Evolutionary conservation across 2,797 vertebrate species (phyloP), one percentile per base, ranked within the genome.

Genomic region (Distichodus sexfasciatus): DNA sequence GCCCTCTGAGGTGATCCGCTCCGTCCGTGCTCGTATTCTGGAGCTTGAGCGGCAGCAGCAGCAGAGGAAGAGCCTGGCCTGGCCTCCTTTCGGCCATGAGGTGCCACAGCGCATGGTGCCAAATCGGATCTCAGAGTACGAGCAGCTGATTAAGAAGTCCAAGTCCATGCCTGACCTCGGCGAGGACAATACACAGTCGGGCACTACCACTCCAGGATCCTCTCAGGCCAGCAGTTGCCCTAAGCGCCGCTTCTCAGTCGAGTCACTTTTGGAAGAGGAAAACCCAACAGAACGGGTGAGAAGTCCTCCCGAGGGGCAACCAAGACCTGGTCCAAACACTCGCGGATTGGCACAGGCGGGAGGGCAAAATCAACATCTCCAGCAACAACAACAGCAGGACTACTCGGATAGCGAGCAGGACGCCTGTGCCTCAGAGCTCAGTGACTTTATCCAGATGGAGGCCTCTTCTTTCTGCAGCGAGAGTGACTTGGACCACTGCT

Each of bases 401-500:
- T 94, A 92, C 73, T 98, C 96, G 0, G 96, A 98, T 83, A 98
- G 96, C 2, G 97, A 98, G 78, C 95, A 93, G 26, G 96, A 99
- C 0, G 95, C 94, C 2, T 76, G 92, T 2, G 94, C 94, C 21
- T 99, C 97, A 2, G 97, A 99, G 81, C 89, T 97, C 85, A 98
- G 97, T 57, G 97, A 99, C 85, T 97, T 94, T 80, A 86, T 98
- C 24, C 97, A 96, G 51, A 92, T 96, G 66, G 97, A 99, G 81
- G 96, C 95, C 23, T 98, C 96, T 0, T 99, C 97, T 6, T 95
- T 98, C 73, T 99, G 96, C 84, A 98, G 96, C n/a, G 97, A 99
- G 80, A 99, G 96, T 41, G 97, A 99, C 69, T 94, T 98, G 46
- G 97, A 99, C 82, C 96, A 95, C 83, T 98, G 94, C 76, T 99